Evolutionary conservation across 2,113 vertebrate species (phyloP).

Genomic region (Myiozetetes cayanensis): DNA sequence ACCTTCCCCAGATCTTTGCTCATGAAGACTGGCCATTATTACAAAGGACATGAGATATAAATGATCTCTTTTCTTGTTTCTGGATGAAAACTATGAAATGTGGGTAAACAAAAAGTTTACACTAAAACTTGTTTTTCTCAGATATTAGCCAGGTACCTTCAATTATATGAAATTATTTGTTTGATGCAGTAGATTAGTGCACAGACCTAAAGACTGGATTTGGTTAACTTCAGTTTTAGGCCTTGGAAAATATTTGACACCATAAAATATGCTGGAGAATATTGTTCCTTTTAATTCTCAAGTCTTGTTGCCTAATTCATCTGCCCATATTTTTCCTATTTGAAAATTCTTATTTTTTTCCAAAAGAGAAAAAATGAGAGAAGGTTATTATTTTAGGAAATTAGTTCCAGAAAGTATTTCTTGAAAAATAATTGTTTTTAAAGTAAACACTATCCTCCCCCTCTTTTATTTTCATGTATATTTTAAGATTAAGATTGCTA

Average conservation of each 20-base stretch:
- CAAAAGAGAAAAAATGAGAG: not conserved
- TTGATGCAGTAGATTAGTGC: not conserved
- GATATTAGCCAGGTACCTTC: not conserved
- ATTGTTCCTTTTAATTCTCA: not conserved
- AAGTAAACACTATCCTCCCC: not conserved
- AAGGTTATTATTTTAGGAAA: constrained; percentile 14
- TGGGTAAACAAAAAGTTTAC: not conserved
- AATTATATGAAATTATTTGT: not conserved
- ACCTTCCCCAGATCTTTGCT: too few relatives aligned
- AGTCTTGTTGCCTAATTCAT: not conserved
- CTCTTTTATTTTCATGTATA: not conserved
- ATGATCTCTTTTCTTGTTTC: not conserved
- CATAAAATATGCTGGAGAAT: not conserved
- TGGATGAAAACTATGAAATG: not conserved
- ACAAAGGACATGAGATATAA: not conserved
- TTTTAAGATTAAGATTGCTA: not conserved
- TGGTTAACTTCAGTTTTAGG: not conserved
- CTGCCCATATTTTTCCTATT: not conserved
- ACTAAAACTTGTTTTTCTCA: not conserved
- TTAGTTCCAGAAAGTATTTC: constrained; percentile 28
- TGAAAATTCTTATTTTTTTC: not conserved
- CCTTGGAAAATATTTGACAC: constrained; percentile 15
- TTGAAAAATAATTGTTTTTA: not conserved
- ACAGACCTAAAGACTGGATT: not conserved
- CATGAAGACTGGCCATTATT: not conserved